Percentiles rank a stretch among this genome's conserved stretches.
Evolutionary conservation across 2,888 invertebrate genomes (phyloP).

Genomic region (Epistrophe grossulariae): DNA sequence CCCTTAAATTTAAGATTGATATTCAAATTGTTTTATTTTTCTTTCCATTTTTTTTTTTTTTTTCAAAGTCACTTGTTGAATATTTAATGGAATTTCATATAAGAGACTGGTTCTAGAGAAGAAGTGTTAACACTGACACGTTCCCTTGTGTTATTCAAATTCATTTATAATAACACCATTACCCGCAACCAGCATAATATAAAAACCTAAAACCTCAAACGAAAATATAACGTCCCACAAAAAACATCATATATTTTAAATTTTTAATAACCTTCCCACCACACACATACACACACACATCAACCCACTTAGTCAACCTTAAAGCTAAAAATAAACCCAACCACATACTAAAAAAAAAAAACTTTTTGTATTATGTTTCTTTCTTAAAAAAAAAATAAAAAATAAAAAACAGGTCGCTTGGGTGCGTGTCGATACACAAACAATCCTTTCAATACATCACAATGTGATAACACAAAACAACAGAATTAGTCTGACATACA

Average conservation of each 20-base stretch:
- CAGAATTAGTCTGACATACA: constrained; percentile 93
- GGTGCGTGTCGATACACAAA: constrained; percentile 96
- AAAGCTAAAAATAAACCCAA: background rate
- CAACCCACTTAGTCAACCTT: background rate
- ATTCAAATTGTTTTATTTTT: constrained; percentile 4
- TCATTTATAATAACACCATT: constrained; percentile 43
- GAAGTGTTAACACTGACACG: constrained; percentile 47
- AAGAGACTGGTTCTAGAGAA: constrained; percentile 31
- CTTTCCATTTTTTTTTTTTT: background rate
- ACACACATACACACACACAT: background rate
- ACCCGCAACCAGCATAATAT: background rate
- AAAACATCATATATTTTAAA: constrained; percentile 53
- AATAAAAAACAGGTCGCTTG: constrained; percentile 90
- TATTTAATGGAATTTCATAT: constrained; percentile 62
- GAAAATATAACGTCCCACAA: background rate
- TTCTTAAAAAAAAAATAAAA: constrained; percentile 37
- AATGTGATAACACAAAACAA: constrained; percentile 96
- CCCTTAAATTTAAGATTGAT: constrained; percentile 13
- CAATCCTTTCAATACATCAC: constrained; percentile 95
- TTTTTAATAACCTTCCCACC: constrained; percentile 57
- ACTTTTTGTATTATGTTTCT: background rate
- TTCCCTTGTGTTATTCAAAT: constrained; percentile 2
- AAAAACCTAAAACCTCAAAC: background rate
- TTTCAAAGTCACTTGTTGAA: constrained; percentile 58
- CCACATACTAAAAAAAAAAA: background rate